phyloP scores from a whole-genome alignment of 2,888 invertebrate genomes.

The Xanthorhoe spadicearia region DNA sequence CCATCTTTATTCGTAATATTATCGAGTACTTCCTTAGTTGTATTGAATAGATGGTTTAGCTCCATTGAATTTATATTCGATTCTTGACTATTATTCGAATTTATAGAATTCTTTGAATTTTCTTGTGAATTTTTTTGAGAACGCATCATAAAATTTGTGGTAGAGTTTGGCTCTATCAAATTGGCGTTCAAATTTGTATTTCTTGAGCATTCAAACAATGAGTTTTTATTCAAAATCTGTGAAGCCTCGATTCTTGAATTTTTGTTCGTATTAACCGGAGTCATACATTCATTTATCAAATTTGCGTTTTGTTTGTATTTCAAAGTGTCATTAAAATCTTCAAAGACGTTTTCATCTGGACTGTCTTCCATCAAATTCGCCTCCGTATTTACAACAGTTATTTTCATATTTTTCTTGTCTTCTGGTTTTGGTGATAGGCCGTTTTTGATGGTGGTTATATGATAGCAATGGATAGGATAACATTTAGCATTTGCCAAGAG shows the following conservation, averaged over 20 bases:
- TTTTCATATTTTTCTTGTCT: conserved; percentile 21
- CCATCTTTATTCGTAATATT: not conserved
- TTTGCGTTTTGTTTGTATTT: not conserved
- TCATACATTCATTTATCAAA: not conserved
- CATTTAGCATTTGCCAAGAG: conserved; percentile 46
- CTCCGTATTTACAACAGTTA: conserved; percentile 34
- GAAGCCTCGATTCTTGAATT: conserved; percentile 1
- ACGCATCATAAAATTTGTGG: not conserved
- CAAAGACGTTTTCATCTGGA: not conserved
- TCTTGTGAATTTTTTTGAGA: not conserved
- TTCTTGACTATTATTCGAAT: not conserved
- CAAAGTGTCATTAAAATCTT: conserved; percentile 12
- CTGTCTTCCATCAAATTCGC: not conserved
- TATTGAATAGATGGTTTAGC: not conserved
- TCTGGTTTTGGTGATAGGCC: conserved; percentile 30
- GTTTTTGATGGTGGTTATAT: conserved; percentile 50
- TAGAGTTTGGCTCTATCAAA: not conserved
- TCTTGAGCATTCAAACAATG: not conserved
- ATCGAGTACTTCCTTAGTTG: not conserved
- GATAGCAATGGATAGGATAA: conserved; percentile 48
- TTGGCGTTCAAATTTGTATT: not conserved
- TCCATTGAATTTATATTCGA: not conserved
- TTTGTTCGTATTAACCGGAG: not conserved
- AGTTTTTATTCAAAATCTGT: not conserved
- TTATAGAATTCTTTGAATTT: not conserved